Percentiles rank a stretch among this genome's conserved stretches.
These are phyloP conservation scores for Drosophila putrida DNA, from an alignment of 2,888 invertebrate genomes.

Conservation along the genomic window DNA sequence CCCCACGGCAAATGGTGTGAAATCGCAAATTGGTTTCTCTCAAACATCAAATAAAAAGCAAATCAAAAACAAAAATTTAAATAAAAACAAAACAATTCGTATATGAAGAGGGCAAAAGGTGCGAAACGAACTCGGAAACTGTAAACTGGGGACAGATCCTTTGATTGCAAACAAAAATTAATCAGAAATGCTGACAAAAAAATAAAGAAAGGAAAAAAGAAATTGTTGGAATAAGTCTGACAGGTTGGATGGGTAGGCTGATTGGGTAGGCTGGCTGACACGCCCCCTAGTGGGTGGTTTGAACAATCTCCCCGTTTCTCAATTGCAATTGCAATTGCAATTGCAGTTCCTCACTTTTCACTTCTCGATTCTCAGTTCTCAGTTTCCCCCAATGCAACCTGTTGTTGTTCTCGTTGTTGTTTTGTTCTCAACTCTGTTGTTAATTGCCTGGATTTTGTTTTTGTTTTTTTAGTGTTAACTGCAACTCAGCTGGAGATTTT, in stretches of 20 bases:
- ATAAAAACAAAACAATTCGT: conserved; percentile 10
- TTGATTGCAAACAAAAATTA: conserved; percentile 54
- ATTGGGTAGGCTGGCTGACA: conserved; percentile 14
- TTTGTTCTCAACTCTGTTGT: conserved; percentile 2
- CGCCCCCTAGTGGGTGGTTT: conserved; percentile 54
- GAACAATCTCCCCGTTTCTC: conserved; percentile 20
- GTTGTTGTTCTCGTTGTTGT: neutral
- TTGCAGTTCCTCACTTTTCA: conserved; percentile 12
- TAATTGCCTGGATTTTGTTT: conserved; percentile 5
- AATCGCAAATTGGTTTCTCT: conserved; percentile 26
- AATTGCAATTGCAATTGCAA: conserved; percentile 17
- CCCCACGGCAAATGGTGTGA: conserved; percentile 18
- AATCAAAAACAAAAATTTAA: conserved; percentile 4
- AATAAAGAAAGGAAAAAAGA: conserved; percentile 24
- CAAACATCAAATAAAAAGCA: conserved; percentile 19
- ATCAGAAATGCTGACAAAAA: conserved; percentile 21
- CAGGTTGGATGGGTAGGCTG: conserved; percentile 13
- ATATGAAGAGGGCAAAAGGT: conserved; percentile 16
- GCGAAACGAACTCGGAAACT: neutral
- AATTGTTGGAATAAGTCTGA: conserved; percentile 8
- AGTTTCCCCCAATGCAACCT: neutral
- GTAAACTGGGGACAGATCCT: neutral
- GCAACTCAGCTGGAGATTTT: neutral
- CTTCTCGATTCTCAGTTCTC: neutral
- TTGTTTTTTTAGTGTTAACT: neutral